A percentile compares a stretch with the other conserved stretches of the same genome.
These are phyloP conservation scores for Rousettus madagascariensis DNA, from an alignment of 2,797 vertebrate genomes.

Conservation along the genomic window DNA sequence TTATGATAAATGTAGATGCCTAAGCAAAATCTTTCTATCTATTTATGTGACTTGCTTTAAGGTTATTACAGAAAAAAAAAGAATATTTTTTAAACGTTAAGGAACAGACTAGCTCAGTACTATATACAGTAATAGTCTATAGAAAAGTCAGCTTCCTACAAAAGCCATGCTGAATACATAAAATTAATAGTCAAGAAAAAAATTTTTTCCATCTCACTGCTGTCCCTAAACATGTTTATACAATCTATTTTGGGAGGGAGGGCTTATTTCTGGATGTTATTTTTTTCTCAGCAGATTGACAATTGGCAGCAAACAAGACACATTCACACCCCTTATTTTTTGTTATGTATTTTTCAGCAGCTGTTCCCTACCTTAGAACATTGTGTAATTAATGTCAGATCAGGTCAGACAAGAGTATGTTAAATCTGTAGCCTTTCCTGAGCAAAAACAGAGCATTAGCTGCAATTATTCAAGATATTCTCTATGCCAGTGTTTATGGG, in stretches of 20 bases:
- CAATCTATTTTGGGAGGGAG: neutral
- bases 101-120: neutral
- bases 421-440: neutral
- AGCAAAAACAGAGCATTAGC: neutral
- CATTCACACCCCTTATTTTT: neutral
- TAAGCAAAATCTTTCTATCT: neutral
- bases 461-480: neutral
- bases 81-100: neutral
- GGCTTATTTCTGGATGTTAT: slow-evolving; percentile 8
- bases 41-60: neutral
- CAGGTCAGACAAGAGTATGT: neutral
- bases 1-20: neutral
- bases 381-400: slow-evolving; percentile 10
- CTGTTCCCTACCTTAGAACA: slow-evolving; percentile 7
- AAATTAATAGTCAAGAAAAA: neutral
- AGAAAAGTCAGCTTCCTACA: neutral
- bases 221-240: neutral
- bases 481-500: neutral
- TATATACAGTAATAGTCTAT: neutral
- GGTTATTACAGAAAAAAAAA: neutral
- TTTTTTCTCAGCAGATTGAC: neutral
- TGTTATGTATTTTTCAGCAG: neutral
- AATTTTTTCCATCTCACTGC: neutral
- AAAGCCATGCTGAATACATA: neutral
- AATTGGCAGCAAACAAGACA: neutral